phyloP scores from a whole-genome alignment of 2,113 vertebrate species.

The Pholis gunnellus region DNA sequence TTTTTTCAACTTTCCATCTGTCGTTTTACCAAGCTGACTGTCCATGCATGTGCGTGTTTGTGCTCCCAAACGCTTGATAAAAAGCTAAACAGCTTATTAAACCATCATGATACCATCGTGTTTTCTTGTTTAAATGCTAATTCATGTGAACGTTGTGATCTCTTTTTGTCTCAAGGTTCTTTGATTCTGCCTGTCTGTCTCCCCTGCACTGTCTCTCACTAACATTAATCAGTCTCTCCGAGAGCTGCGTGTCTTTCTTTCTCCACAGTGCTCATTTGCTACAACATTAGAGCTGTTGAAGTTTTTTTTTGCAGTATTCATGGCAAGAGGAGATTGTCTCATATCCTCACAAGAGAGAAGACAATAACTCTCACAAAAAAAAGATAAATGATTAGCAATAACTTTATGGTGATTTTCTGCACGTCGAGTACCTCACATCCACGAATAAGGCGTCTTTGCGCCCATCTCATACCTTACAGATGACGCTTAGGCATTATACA shows the following conservation, averaged over 20 bases:
- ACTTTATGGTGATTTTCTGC: conserved; percentile 49
- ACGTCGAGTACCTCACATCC: conserved; percentile 29
- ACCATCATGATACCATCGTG: conserved; percentile 49
- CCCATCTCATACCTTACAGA: conserved; percentile 49
- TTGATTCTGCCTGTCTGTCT: conserved; percentile 50
- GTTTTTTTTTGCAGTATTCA: conserved; percentile 30
- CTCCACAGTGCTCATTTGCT: conserved; percentile 36
- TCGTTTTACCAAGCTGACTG: not conserved
- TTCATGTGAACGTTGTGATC: conserved; percentile 46
- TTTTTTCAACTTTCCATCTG: conserved; percentile 19
- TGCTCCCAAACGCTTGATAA: conserved; percentile 52
- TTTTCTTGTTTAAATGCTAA: conserved; percentile 72
- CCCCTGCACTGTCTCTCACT: conserved; percentile 30
- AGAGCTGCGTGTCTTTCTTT: not conserved
- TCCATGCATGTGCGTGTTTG: conserved; percentile 36
- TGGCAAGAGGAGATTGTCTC: conserved; percentile 33
- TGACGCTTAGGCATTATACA: conserved; percentile 32
- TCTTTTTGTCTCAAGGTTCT: conserved; percentile 50
- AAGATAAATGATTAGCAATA: conserved; percentile 69
- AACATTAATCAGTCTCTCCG: conserved; percentile 42
- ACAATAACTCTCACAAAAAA: conserved; percentile 43
- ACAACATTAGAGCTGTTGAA: conserved; percentile 34
- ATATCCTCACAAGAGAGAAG: conserved; percentile 41
- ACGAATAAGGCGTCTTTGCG: conserved; percentile 28
- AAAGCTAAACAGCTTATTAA: conserved; percentile 67